Percentiles rank a stretch among this genome's conserved stretches.
Evolutionary conservation across 1,140 invertebrate genomes (phyloP).

Genomic region (Drosophila setifemur): DNA sequence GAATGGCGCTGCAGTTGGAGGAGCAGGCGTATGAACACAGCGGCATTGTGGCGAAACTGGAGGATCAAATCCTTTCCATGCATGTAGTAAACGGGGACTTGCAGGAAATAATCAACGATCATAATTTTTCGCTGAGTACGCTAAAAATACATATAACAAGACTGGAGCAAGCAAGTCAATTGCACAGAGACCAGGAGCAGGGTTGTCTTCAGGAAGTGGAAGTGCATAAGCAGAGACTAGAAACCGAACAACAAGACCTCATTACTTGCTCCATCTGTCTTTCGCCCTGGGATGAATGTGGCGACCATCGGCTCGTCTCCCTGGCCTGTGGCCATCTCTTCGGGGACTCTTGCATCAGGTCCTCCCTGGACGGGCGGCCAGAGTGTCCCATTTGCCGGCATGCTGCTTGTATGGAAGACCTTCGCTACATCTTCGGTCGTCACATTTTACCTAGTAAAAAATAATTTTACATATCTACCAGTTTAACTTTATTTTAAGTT

Average conservation of each 20-base stretch:
- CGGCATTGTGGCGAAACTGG: not conserved
- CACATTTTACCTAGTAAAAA: no score
- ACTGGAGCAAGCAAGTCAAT: not conserved
- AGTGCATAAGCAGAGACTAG: not conserved
- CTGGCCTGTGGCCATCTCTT: constrained; percentile 6
- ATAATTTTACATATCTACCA: no score
- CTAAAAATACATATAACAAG: no score
- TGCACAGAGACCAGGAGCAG: not conserved
- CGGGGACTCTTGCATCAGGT: not conserved
- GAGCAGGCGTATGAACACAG: not conserved
- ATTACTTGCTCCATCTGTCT: constrained; percentile 4
- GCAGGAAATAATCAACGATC: no score
- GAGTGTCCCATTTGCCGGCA: not conserved
- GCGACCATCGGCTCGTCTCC: not conserved
- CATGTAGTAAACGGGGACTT: no score
- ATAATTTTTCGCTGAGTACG: no score
- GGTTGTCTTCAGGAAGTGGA: not conserved
- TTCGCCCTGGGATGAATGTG: not conserved
- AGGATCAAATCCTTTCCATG: constrained; percentile 4
- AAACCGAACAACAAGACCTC: not conserved
- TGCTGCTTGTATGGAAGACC: not conserved
- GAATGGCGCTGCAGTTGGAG: not conserved
- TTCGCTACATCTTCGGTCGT: not conserved
- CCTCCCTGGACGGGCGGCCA: not conserved
- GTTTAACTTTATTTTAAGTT: no score